phyloP scores from a whole-genome alignment of 1,140 invertebrate species.

The Neuroterus valhalla region DNA sequence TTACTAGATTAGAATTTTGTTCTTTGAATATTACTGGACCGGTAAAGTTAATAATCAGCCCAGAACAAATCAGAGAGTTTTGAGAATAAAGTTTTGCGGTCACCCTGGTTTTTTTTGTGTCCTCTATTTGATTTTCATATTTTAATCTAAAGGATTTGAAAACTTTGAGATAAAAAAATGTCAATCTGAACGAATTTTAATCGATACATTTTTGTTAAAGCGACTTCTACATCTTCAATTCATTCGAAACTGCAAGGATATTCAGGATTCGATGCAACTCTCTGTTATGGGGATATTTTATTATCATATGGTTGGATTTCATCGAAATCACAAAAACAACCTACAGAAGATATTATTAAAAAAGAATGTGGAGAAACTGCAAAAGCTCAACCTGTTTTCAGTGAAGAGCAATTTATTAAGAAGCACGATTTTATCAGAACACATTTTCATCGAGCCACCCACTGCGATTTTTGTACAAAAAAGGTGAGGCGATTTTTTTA shows the following conservation, averaged over 20 bases:
- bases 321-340: constrained; percentile 49
- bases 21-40: too few species aligned
- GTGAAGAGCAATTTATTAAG: constrained; percentile 63
- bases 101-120: too few species aligned
- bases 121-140: too few species aligned
- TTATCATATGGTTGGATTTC: constrained; percentile 86
- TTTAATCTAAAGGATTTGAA: neutral
- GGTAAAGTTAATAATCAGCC: too few species aligned
- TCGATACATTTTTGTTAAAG: constrained; percentile 68
- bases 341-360: constrained; percentile 53
- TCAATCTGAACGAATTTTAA: neutral
- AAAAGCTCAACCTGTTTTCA: constrained; percentile 62
- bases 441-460: constrained; percentile 90
- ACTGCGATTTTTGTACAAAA: constrained; percentile 93
- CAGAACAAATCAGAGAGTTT: too few species aligned
- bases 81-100: too few species aligned
- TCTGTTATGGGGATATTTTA: constrained; percentile 93
- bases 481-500: constrained; percentile 79
- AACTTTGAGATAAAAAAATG: neutral
- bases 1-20: too few species aligned
- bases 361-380: constrained; percentile 60
- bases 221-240: constrained; percentile 78
- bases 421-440: constrained; percentile 87
- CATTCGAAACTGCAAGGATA: constrained; percentile 68
- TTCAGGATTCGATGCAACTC: constrained; percentile 91